Percentiles rank a stretch among this genome's conserved stretches.
phyloP scores from a whole-genome alignment of 1,140 invertebrate genomes.

The Aphis craccivora region DNA sequence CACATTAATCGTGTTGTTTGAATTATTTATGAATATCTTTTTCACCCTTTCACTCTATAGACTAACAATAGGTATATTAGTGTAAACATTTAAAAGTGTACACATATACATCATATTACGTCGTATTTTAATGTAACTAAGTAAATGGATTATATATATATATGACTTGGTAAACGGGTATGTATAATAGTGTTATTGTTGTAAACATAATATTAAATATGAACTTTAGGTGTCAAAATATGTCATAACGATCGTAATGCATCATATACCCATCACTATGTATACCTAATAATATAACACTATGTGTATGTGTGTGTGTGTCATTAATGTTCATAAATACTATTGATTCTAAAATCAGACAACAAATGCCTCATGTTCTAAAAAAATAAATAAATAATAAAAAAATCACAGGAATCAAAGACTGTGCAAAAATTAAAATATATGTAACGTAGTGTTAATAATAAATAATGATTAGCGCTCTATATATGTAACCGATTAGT shows the following conservation, averaged over 20 bases:
- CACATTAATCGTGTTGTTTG: conserved; percentile 57
- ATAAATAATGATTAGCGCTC: conserved; percentile 50
- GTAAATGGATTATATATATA: not conserved
- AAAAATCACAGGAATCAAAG: conserved; percentile 54
- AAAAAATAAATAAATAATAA: not conserved
- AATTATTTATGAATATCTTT: conserved; percentile 55
- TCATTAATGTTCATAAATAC: conserved; percentile 19
- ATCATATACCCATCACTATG: not conserved
- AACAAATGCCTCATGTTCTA: conserved; percentile 26
- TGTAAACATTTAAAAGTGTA: conserved; percentile 46
- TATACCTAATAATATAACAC: not conserved
- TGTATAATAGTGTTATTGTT: conserved; percentile 3
- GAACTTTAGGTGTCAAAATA: not conserved
- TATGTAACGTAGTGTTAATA: conserved; percentile 47
- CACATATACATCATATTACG: conserved; percentile 3
- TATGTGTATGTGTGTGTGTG: not conserved
- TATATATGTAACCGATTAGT: conserved; percentile 56
- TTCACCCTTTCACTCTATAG: conserved; percentile 54
- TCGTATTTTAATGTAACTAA: conserved; percentile 15
- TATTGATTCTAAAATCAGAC: conserved; percentile 21
- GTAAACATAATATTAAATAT: not conserved
- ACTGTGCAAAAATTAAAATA: conserved; percentile 54
- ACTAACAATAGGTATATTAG: conserved; percentile 56
- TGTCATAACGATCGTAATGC: not conserved
- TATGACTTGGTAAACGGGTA: not conserved